A percentile compares a stretch with the other conserved stretches of the same genome.
Evolutionary conservation across 2,797 vertebrate species (phyloP).

Genomic region (Thunnus albacares): DNA sequence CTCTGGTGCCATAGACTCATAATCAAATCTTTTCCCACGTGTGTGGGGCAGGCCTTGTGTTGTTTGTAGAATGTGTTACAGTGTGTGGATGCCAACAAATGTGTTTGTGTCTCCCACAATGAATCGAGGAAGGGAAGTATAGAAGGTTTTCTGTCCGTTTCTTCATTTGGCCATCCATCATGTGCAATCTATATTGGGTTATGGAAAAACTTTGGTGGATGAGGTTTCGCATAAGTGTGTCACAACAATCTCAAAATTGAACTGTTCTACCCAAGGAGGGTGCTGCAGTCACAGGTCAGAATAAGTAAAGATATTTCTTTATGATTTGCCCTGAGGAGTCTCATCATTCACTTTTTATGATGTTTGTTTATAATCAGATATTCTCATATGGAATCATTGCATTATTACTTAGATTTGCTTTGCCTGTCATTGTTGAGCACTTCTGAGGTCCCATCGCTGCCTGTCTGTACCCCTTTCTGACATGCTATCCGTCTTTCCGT

Average conservation of each 20-base stretch:
- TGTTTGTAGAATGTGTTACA: background rate
- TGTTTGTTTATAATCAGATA: constrained; percentile 31
- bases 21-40: constrained; percentile 59
- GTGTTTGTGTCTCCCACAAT: constrained; percentile 22
- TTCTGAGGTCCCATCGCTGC: constrained; percentile 17
- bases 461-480: constrained; percentile 30
- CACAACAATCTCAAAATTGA: background rate
- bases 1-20: constrained; percentile 45
- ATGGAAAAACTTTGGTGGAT: background rate
- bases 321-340: background rate
- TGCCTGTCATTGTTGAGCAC: constrained; percentile 10
- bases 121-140: background rate
- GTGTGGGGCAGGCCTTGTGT: constrained; percentile 28
- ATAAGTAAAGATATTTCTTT: background rate
- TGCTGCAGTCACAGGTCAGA: background rate
- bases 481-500: constrained; percentile 41
- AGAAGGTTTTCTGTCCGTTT: constrained; percentile 4
- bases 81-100: constrained; percentile 24
- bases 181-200: constrained; percentile 14
- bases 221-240: background rate
- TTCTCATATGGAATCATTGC: constrained; percentile 17
- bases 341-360: background rate
- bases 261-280: background rate
- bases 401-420: constrained; percentile 39
- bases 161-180: constrained; percentile 22